These are phyloP conservation scores for Lordiphosa andalusiaca DNA, from an alignment of 2,888 invertebrate species.

Conservation along the genomic window DNA sequence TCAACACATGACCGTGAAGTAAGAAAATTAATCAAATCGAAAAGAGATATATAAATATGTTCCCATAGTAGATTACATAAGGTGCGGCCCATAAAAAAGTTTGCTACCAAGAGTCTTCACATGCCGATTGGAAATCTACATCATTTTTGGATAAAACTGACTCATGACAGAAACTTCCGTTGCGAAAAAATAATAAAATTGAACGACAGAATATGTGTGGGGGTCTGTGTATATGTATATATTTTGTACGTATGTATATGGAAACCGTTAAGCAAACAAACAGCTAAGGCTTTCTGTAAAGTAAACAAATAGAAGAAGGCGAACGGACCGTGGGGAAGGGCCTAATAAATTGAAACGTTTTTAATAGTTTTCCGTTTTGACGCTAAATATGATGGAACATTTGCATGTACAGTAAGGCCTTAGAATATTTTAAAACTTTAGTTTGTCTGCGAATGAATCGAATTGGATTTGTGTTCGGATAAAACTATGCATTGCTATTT, in stretches of 20 bases:
- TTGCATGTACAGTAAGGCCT: conserved; percentile 39
- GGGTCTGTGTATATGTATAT: conserved; percentile 5
- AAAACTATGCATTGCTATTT: too few relatives aligned
- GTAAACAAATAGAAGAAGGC: conserved; percentile 49
- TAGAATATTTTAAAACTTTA: too few relatives aligned
- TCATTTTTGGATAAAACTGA: conserved; percentile 49
- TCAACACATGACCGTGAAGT: conserved; percentile 58
- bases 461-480: too few relatives aligned
- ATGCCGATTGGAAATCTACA: conserved; percentile 43
- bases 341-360: conserved; percentile 53
- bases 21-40: conserved; percentile 46
- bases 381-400: conserved; percentile 43
- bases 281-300: conserved; percentile 44
- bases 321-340: conserved; percentile 31
- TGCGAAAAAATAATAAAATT: conserved; percentile 52
- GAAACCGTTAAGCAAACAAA: conserved; percentile 64
- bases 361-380: conserved; percentile 52
- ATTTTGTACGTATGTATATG: conserved; percentile 16
- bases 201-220: conserved; percentile 2
- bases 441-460: too few relatives aligned
- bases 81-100: conserved; percentile 34
- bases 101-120: conserved; percentile 22
- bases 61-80: background rate
- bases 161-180: conserved; percentile 69
- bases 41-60: conserved; percentile 11